Evolutionary conservation across 2,113 vertebrate genomes (phyloP), one percentile per base, ranked within the genome.

Genomic region (Ahaetulla prasina): DNA sequence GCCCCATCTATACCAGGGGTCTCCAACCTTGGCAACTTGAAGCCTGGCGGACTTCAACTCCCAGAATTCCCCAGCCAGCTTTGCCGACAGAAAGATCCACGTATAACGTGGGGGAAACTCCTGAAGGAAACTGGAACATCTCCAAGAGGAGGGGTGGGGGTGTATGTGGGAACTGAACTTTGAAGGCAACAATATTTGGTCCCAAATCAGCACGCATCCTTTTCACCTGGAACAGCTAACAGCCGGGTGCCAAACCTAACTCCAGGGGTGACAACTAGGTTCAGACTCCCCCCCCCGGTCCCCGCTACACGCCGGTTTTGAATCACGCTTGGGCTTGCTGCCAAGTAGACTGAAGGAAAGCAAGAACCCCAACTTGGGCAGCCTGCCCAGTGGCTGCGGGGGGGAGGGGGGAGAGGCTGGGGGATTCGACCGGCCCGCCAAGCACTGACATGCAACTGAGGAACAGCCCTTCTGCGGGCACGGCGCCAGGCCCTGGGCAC

Each of bases 321-420:
- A 96, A 94, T 96, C 89, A 97, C 94, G 95, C 35, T 16, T 35
- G 23, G 96, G 96, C 63, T 0, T 50, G 18, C 5, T 4, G 60
- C 91, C 91, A 92, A 45, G 23, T 27, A 39, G 53, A 18, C 3
- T 8, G 87, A 57, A 30, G 53, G 7, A 45, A 43, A 22, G 22
- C 25, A 85, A 92, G 49, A 8, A 30, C 68, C 27, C 35, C 39
- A 3, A 2, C 89, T 50, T 43, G 86, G 91, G 87, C 91, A 92
- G 27, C 6, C 2, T 49, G 91, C 91, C 91, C 50, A 53, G 50
- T 27, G 54, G 45, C 25, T 45, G 57, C 84, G 43, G 47, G 60
- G 25, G 57, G 22, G 10, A 0, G 45, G 45, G 45, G 6, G 45
- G 54, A 47, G 49, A 25, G 49, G 12, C 11, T 0, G 16, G 49